phyloP scores from a whole-genome alignment of 2,888 invertebrate species.

The Drosophila parthenogenetica region DNA sequence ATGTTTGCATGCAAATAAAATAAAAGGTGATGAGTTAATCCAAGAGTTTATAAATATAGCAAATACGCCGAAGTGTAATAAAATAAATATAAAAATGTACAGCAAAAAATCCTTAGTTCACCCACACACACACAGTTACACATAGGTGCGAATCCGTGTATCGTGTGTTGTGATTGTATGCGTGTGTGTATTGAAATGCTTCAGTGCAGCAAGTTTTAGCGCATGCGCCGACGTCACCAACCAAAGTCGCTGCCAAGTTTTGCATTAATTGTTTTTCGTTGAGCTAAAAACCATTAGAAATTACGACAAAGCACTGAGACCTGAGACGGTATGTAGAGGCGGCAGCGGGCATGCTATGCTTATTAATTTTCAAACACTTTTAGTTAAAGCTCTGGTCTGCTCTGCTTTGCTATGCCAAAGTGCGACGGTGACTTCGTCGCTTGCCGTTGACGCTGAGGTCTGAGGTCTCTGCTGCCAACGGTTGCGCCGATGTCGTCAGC shows the following conservation, averaged over 20 bases:
- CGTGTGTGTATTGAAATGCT: constrained; percentile 61
- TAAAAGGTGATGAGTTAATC: not conserved
- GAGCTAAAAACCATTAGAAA: constrained; percentile 36
- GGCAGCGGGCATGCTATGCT: constrained; percentile 28
- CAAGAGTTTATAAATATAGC: constrained; percentile 13
- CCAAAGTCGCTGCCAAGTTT: constrained; percentile 49
- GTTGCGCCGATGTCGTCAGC: constrained; percentile 50
- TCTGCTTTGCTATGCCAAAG: not conserved
- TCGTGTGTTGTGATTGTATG: constrained; percentile 43
- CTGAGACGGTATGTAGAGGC: constrained; percentile 53
- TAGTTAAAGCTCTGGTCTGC: constrained; percentile 15
- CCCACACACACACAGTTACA: constrained; percentile 42
- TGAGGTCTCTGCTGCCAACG: constrained; percentile 4
- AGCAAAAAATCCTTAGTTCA: constrained; percentile 71
- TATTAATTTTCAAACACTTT: constrained; percentile 45
- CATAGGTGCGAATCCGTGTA: constrained; percentile 7
- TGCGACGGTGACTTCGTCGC: constrained; percentile 13
- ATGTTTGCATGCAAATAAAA: constrained; percentile 35
- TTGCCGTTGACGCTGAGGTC: constrained; percentile 5
- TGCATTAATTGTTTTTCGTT: constrained; percentile 72
- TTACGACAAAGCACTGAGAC: constrained; percentile 36
- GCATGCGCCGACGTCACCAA: constrained; percentile 62
- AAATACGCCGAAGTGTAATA: constrained; percentile 44
- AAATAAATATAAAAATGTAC: constrained; percentile 73
- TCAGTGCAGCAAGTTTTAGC: constrained; percentile 63